A percentile compares a stretch with the other conserved stretches of the same genome.
Evolutionary conservation across 2,888 invertebrate species (phyloP).

Genomic region (Lymantria monacha): DNA sequence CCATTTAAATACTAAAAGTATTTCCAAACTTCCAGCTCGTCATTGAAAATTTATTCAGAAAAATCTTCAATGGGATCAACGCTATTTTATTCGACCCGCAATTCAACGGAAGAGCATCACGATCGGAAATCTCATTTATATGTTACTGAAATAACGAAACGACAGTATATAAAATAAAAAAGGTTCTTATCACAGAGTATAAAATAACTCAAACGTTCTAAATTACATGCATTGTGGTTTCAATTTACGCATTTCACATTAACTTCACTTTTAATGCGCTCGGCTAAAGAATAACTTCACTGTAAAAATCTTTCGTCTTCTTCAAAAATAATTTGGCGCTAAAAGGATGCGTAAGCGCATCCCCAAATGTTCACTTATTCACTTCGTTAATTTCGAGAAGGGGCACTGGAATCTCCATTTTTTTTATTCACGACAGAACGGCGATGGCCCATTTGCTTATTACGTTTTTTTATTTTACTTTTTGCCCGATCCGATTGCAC

Average conservation of each 20-base stretch:
- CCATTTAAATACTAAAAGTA: no score
- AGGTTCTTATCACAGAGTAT: no score
- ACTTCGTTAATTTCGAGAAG: conserved; percentile 55
- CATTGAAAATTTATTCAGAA: no score
- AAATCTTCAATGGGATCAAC: no score
- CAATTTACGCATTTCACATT: conserved; percentile 31
- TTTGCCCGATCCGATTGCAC: conserved; percentile 26
- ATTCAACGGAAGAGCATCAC: no score
- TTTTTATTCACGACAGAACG: conserved; percentile 13
- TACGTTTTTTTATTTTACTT: conserved; percentile 6
- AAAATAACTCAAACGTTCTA: conserved; percentile 9
- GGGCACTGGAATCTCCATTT: conserved; percentile 29
- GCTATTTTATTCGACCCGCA: no score
- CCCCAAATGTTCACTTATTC: conserved; percentile 54
- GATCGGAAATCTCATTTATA: no score
- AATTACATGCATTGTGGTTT: conserved; percentile 26
- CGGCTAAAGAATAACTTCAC: conserved; percentile 39
- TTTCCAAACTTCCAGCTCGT: no score
- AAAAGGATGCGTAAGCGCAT: conserved; percentile 49
- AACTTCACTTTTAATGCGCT: conserved; percentile 38
- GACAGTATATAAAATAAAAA: no score
- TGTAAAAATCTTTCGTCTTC: conserved; percentile 27
- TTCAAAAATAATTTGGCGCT: conserved; percentile 39
- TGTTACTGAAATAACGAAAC: no score
- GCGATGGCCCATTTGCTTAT: conserved; percentile 20